Percentiles rank a stretch among this genome's conserved stretches.
phyloP scores from a whole-genome alignment of 2,113 vertebrate species.

The Cygnus buccinator region DNA sequence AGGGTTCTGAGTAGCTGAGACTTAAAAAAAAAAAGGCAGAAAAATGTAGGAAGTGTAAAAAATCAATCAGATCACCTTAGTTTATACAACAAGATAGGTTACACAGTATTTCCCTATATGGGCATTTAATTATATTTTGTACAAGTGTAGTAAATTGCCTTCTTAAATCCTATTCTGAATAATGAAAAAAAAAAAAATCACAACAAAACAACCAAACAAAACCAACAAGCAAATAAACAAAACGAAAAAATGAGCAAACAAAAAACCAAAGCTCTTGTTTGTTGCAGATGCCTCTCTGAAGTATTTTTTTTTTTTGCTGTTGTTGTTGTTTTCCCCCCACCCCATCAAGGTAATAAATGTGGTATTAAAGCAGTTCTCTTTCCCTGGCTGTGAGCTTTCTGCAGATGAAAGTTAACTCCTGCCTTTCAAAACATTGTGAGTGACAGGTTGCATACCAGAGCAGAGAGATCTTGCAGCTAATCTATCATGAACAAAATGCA shows the following conservation, averaged over 20 bases:
- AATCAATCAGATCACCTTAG: not conserved
- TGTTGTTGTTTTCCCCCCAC: not conserved
- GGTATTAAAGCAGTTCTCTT: not conserved
- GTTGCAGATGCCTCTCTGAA: not conserved
- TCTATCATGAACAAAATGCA: slow-evolving; percentile 23
- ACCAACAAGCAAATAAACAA: not conserved
- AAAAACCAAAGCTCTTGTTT: not conserved
- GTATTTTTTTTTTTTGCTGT: not conserved
- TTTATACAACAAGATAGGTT: not conserved
- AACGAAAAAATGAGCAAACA: no score
- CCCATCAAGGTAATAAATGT: slow-evolving; percentile 18
- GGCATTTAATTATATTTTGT: slow-evolving; percentile 13
- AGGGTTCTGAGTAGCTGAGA: not conserved
- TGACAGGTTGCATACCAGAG: slow-evolving; percentile 51
- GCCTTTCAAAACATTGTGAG: slow-evolving; percentile 31
- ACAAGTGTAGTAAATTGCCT: slow-evolving; percentile 39
- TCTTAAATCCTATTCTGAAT: not conserved
- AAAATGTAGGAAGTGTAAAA: not conserved
- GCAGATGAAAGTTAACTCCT: slow-evolving; percentile 72
- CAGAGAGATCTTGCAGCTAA: slow-evolving; percentile 10
- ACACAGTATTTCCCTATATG: not conserved
- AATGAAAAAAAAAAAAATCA: not conserved
- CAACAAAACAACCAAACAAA: not conserved
- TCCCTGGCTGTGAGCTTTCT: slow-evolving; percentile 32
- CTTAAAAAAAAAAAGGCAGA: not conserved